Evolutionary conservation across 2,113 vertebrate species (phyloP).

Genomic region (Muntiacus muntjak): DNA sequence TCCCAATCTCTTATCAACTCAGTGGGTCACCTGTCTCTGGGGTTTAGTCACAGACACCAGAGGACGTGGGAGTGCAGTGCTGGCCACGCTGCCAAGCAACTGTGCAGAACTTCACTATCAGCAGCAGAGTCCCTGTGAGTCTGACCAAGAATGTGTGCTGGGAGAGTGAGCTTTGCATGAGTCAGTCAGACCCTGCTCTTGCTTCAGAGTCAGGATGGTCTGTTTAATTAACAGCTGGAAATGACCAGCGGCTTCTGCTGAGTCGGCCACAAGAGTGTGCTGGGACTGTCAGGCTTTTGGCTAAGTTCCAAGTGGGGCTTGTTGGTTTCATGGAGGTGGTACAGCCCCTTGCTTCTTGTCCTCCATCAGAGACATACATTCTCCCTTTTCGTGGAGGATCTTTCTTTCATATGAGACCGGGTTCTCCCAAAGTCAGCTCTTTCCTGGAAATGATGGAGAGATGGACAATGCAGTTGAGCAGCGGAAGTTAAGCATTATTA

Average conservation of each 20-base stretch:
- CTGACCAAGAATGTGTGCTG: neutral
- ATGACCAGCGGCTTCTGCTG: neutral
- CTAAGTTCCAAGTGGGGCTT: neutral
- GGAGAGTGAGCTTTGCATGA: neutral
- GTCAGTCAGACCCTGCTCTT: too few relatives aligned
- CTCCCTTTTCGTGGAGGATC: neutral
- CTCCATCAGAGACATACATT: neutral
- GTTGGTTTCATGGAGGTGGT: neutral
- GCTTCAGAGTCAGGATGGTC: neutral
- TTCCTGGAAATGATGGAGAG: neutral
- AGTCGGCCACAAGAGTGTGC: neutral
- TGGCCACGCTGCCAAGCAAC: neutral
- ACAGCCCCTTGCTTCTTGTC: neutral
- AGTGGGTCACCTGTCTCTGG: neutral
- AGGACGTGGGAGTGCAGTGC: too few relatives aligned
- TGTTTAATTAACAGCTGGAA: neutral
- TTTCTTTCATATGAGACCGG: neutral
- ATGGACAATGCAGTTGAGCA: neutral
- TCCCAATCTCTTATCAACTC: neutral
- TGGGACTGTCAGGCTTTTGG: too few relatives aligned
- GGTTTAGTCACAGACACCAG: too few relatives aligned
- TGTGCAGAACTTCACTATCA: neutral
- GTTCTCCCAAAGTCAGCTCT: neutral
- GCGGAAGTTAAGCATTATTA: neutral
- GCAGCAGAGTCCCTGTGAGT: neutral